phyloP scores from a whole-genome alignment of 30 jellyfish, hydroid and myxozoan species.

The Cassiopea xamachana region DNA sequence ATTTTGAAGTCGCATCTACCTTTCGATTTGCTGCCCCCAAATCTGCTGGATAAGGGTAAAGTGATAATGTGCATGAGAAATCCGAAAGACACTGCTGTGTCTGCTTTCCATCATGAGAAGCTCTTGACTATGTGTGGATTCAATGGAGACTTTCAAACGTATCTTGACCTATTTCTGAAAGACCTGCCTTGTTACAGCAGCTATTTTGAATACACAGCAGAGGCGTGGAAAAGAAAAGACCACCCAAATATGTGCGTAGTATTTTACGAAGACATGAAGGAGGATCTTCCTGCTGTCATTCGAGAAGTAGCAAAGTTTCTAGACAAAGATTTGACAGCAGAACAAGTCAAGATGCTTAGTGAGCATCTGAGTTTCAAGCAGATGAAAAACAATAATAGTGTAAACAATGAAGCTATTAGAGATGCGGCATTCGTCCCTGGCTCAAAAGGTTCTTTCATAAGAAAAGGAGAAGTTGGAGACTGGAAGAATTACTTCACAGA shows the following conservation, averaged over 20 bases:
- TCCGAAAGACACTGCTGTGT: slow-evolving; percentile 58
- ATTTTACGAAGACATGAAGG: slow-evolving; percentile 49
- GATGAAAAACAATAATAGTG: slow-evolving; percentile 28
- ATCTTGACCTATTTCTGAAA: slow-evolving; percentile 7
- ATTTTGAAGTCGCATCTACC: slow-evolving; percentile 44
- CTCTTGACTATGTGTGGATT: slow-evolving; percentile 9
- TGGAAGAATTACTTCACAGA: slow-evolving; percentile 71
- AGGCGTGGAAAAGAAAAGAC: slow-evolving; percentile 37
- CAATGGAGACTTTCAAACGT: slow-evolving; percentile 17
- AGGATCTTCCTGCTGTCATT: slow-evolving; percentile 19
- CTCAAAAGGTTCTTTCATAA: slow-evolving; percentile 23
- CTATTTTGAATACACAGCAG: slow-evolving; percentile 30
- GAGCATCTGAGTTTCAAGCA: slow-evolving; percentile 29
- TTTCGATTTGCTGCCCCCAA: slow-evolving; percentile 50
- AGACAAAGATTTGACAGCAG: slow-evolving; percentile 33
- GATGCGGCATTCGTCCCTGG: slow-evolving; percentile 52
- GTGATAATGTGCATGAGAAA: slow-evolving; percentile 54
- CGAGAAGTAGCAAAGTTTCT: slow-evolving; percentile 41
- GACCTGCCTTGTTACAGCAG: slow-evolving; percentile 14
- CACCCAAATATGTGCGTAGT: slow-evolving; percentile 49
- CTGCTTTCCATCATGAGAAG: slow-evolving; percentile 47
- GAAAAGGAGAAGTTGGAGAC: slow-evolving; percentile 70
- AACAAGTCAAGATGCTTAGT: slow-evolving; percentile 13
- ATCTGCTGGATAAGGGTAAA: slow-evolving; percentile 40
- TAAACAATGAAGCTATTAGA: slow-evolving; percentile 31